Evolutionary conservation across 2,113 vertebrate genomes (phyloP), one percentile per base, ranked within the genome.

Genomic region (Elanus axillaris): DNA sequence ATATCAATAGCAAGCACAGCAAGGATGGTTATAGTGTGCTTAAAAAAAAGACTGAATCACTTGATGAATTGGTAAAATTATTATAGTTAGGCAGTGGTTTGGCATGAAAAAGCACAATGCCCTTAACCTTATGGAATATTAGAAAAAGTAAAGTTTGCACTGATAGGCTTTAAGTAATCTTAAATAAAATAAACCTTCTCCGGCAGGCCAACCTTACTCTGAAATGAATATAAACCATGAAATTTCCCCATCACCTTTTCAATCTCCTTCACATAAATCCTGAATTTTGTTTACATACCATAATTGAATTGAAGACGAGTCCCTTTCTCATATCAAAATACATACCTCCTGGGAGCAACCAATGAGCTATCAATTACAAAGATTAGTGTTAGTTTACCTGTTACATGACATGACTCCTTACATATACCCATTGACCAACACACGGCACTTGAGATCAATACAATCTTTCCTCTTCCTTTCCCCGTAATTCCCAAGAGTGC

Each of bases 271-370:
- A 43, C 58, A 92, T 47, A 94, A 97, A 92, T 40, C 27, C 52
- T 45, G 52, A 67, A n/a, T 66, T 72, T 91, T 96, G 22, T 71
- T 91, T 92, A 64, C 55, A 72, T 86, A 78, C 42, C 40, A 38
- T 53, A 95, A 94, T 25, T 94, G 89, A 88, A 94, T 68, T 71
- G 75, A 79, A 87, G 43, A 64, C 32, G 88, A 92, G 34, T 71
- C 34, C 25, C 48, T 50, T 90, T 68, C 77, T 94, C 32, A 13
- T 85, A 90, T 71, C 45, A 90, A 95, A 95, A 80, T 12, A 38
- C 2, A 0, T n/a, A 40, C 52, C 91, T 77, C 62, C 34, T 83
- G 36, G 79, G 56, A 93, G 45, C 9, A 97, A 92, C 92, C 66
- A 75, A 66, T 81, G 74, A 92, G 16, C 13, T 64, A 89, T 68